Conservation (phyloP, 2,888 invertebrate species). For the Amblyteles armatorius region DNA sequence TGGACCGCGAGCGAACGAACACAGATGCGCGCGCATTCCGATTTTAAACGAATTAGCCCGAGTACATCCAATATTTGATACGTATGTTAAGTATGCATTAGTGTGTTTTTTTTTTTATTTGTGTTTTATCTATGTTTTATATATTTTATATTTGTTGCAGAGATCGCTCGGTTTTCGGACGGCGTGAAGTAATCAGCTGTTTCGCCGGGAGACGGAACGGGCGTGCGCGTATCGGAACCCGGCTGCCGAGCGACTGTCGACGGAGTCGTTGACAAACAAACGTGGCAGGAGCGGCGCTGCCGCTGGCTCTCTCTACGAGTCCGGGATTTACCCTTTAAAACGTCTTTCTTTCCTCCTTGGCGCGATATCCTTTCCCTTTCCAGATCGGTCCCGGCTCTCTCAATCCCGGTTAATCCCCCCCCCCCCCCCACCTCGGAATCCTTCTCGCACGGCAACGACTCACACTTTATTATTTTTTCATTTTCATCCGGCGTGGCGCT, state of each 20-base stretch:
- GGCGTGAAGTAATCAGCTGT: slow-evolving; percentile 15
- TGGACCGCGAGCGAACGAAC: background rate
- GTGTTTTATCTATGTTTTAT: background rate
- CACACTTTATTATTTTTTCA: slow-evolving; percentile 35
- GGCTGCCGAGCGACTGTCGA: slow-evolving; percentile 64
- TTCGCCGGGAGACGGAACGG: slow-evolving; percentile 3
- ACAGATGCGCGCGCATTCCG: background rate
- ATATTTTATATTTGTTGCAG: background rate
- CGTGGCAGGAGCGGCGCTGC: slow-evolving; percentile 57
- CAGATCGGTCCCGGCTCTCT: slow-evolving; percentile 25
- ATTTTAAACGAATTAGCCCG: background rate
- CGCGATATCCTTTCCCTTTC: slow-evolving; percentile 37
- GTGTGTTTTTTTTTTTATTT: background rate
- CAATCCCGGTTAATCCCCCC: slow-evolving; percentile 28
- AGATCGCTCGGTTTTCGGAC: slow-evolving; percentile 14
- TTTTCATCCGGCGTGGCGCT: slow-evolving; percentile 22
- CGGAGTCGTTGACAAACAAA: slow-evolving; percentile 66
- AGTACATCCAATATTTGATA: background rate
- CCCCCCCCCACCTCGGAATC: background rate
- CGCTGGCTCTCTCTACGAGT: slow-evolving; percentile 11
- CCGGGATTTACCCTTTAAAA: slow-evolving; percentile 10
- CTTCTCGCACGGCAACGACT: background rate
- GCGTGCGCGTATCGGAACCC: slow-evolving; percentile 54
- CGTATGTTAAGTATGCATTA: background rate
- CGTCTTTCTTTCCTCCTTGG: slow-evolving; percentile 35